phyloP scores from a whole-genome alignment of 2,797 vertebrate genomes.

The Steatocranus sp. region DNA sequence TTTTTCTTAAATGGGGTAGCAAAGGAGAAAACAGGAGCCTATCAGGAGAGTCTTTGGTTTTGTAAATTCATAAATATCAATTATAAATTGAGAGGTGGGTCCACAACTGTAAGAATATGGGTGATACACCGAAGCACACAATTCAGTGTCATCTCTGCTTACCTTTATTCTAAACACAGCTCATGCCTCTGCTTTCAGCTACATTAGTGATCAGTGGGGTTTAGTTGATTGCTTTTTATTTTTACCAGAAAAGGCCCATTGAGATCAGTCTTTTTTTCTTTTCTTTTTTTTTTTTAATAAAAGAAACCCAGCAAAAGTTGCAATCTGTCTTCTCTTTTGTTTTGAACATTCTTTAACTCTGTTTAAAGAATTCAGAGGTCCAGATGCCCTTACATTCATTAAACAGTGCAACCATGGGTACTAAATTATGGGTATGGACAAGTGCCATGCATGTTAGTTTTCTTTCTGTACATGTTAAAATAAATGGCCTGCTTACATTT shows the following conservation, averaged over 20 bases:
- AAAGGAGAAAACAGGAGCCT: neutral
- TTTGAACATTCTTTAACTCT: neutral
- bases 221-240: neutral
- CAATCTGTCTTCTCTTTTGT: neutral
- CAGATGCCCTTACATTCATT: neutral
- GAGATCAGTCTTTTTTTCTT: neutral
- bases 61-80: neutral
- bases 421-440: neutral
- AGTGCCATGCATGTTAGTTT: neutral
- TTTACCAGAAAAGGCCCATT: neutral
- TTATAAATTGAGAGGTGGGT: neutral
- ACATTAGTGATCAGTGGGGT: neutral
- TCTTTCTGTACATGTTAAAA: neutral
- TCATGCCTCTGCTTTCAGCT: neutral
- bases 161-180: neutral
- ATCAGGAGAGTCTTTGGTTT: neutral
- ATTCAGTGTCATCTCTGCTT: neutral
- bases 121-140: rapidly evolving
- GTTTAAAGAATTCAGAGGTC: neutral
- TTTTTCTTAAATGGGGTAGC: neutral
- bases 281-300: no score
- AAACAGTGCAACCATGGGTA: neutral
- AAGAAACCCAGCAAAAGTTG: neutral
- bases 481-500: neutral
- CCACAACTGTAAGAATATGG: neutral